Conservation (phyloP, 2,797 vertebrate species). For the Clarias laeviceps region DNA sequence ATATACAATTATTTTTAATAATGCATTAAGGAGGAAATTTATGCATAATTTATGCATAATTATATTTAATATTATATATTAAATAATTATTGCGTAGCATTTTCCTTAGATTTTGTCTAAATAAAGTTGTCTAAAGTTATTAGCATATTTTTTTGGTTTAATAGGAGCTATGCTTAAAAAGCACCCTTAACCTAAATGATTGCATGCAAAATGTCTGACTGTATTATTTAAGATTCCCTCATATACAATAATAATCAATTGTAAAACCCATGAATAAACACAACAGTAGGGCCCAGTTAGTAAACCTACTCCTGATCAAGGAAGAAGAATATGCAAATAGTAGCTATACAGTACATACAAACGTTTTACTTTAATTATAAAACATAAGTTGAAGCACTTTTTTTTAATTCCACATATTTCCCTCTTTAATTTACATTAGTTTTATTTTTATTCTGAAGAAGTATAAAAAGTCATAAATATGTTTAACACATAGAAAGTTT, state of each 20-base stretch:
- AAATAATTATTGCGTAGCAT: background rate
- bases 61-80: too few relatives aligned
- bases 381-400: background rate
- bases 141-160: background rate
- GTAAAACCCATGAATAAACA: conserved; percentile 2
- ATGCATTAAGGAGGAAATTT: background rate
- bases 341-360: background rate
- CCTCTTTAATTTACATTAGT: background rate
- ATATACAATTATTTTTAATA: background rate
- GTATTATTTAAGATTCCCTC: conserved; percentile 8
- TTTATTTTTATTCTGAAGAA: background rate
- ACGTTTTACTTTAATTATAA: background rate
- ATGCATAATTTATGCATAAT: too few relatives aligned
- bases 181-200: conserved; percentile 23
- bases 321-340: conserved; percentile 3
- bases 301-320: background rate
- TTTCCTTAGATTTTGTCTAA: background rate
- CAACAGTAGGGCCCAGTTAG: background rate
- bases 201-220: conserved; percentile 10
- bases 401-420: background rate
- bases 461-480: background rate
- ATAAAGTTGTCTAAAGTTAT: background rate
- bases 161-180: conserved; percentile 4
- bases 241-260: background rate
- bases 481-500: background rate